phyloP scores from a whole-genome alignment of 2,113 vertebrate genomes.

The Protomyctophum bolini region DNA sequence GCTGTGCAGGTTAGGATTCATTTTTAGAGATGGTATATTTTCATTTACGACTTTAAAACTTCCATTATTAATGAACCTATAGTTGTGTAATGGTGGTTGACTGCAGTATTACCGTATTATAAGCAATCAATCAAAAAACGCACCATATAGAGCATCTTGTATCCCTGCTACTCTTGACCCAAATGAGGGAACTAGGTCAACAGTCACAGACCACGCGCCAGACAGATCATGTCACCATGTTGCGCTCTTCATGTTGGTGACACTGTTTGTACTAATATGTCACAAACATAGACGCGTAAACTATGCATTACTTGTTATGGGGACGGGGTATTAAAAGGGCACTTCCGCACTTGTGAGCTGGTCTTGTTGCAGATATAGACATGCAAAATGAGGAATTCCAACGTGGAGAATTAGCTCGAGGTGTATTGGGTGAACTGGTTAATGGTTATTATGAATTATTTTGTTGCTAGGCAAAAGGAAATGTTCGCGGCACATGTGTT shows the following conservation, averaged over 20 bases:
- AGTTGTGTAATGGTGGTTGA: background rate
- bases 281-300: background rate
- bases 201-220: constrained; percentile 73
- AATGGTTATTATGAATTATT: constrained; percentile 41
- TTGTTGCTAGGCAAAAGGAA: constrained; percentile 72
- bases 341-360: background rate
- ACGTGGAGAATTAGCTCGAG: background rate
- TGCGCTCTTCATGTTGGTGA: background rate
- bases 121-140: background rate
- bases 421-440: constrained; percentile 3
- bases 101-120: background rate
- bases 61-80: no score
- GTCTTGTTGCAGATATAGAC: background rate
- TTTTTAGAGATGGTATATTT: background rate
- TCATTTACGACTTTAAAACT: background rate
- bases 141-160: constrained; percentile 35
- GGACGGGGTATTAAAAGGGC: background rate
- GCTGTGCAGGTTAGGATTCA: background rate
- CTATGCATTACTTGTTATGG: background rate
- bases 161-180: constrained; percentile 53
- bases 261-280: background rate
- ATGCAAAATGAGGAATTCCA: background rate
- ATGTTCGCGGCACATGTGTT: constrained; percentile 63
- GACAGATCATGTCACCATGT: constrained; percentile 70
- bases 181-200: constrained; percentile 76